Conservation (phyloP, 2,113 vertebrate species). For the Trichechus manatus region DNA sequence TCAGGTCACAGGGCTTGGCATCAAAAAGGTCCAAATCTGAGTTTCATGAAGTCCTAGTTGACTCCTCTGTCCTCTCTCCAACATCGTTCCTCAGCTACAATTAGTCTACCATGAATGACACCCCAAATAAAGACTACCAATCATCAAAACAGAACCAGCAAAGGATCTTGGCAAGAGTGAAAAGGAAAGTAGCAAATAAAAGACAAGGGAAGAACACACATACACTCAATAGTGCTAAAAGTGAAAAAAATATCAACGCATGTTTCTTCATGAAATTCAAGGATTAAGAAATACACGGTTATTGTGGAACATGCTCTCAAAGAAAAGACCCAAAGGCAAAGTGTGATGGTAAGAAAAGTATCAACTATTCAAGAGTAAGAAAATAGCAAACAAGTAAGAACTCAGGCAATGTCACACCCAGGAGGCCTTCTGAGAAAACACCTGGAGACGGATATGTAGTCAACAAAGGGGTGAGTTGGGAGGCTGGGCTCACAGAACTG, state of each 20-base stretch:
- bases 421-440: background rate
- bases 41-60: background rate
- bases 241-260: background rate
- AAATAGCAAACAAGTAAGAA: background rate
- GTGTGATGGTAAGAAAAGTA: background rate
- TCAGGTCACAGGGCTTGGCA: rapidly evolving
- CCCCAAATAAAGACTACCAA: background rate
- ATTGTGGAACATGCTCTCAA: background rate
- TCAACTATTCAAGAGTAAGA: background rate
- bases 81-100: background rate
- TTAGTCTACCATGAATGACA: background rate
- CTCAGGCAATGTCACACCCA: no score
- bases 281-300: background rate
- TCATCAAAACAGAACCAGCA: no score
- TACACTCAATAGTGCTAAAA: background rate
- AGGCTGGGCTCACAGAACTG: background rate
- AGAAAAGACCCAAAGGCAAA: background rate
- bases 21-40: no score
- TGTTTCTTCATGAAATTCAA: background rate
- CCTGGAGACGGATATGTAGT: background rate
- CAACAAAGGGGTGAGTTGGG: rapidly evolving
- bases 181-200: background rate
- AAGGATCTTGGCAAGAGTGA: background rate
- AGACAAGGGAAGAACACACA: background rate
- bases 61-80: rapidly evolving